Evolutionary conservation across 2,797 vertebrate genomes (phyloP), one percentile per base, ranked within the genome.

Genomic region (Petrocephalus schoutedeni): DNA sequence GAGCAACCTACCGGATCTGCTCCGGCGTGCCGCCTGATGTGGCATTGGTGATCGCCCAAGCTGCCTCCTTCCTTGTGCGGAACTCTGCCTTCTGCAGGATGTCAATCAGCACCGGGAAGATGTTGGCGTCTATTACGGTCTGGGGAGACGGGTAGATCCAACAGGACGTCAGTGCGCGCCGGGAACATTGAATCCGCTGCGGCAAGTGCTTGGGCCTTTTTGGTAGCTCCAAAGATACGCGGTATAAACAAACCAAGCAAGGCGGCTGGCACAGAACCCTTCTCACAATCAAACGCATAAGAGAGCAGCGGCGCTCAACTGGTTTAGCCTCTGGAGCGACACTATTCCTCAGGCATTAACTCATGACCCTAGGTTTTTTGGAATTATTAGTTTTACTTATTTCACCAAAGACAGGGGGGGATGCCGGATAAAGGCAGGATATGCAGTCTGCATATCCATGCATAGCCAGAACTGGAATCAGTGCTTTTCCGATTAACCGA

Each of bases 1-100:
- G 12, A 10, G 23, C 64, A 32, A 71, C 64, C 91, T 23, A 96
- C 98, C 97, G 97, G 92, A 99, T 99, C 93, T 99, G 98, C 54
- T 98, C 98, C 0, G 98, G 96, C 0, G 98, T 99, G 84, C 98
- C 98, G 90, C 98, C 98, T 0, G 98, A 99, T 0, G 98, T 99
- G 41, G 98, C 98, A 0, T 99, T 99, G 21, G 98, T 99, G 90
- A 99, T 99, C n/a, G 97, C 98, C 98, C 98, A 99, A 0, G 98
- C 98, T 0, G 98, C 98, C 92, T 99, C 98, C 91, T 99, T 99
- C 93, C 98, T 96, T 53, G 98, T 99, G 83, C 98, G 97, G 92
- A 99, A 99, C 86, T 99, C 98, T 0, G 98, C 98, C 91, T 99
- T 99, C 94, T 99, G 98, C 88, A 99, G 94, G 90, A 99, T 99